Conservation (phyloP, 2,113 vertebrate species). For the Gadus chalcogrammus region DNA sequence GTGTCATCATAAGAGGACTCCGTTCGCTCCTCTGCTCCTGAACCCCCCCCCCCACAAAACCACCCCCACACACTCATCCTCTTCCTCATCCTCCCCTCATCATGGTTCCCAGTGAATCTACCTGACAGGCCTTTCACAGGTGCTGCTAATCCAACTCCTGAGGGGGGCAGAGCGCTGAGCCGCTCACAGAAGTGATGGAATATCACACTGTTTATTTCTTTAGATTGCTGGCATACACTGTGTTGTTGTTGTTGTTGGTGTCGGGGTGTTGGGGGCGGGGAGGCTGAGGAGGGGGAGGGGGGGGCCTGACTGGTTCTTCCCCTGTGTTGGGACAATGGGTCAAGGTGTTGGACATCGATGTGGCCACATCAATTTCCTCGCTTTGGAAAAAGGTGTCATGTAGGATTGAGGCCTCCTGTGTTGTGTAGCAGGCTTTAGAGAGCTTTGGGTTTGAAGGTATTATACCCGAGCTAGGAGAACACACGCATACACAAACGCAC, state of each 20-base stretch:
- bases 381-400: background rate
- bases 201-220: background rate
- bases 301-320: background rate
- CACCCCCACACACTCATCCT: slow-evolving; percentile 21
- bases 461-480: no score
- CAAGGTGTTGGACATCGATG: slow-evolving; percentile 12
- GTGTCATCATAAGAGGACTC: background rate
- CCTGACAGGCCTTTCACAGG: slow-evolving; percentile 59
- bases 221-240: background rate
- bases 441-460: no score
- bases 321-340: slow-evolving; percentile 1
- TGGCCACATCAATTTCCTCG: background rate
- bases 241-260: background rate
- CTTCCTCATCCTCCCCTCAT: slow-evolving; percentile 46
- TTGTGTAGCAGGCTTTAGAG: slow-evolving; percentile 1
- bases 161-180: background rate
- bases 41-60: background rate
- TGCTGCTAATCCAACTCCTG: slow-evolving; percentile 46
- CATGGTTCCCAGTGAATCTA: slow-evolving; percentile 54
- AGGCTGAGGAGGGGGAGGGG: no score
- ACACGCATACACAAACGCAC: background rate
- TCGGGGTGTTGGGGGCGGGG: no score
- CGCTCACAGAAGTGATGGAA: slow-evolving; percentile 5
- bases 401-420: background rate
- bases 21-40: slow-evolving; percentile 7